Evolutionary conservation across 1,140 invertebrate species (phyloP).

Genomic region (Papilio dardanus): DNA sequence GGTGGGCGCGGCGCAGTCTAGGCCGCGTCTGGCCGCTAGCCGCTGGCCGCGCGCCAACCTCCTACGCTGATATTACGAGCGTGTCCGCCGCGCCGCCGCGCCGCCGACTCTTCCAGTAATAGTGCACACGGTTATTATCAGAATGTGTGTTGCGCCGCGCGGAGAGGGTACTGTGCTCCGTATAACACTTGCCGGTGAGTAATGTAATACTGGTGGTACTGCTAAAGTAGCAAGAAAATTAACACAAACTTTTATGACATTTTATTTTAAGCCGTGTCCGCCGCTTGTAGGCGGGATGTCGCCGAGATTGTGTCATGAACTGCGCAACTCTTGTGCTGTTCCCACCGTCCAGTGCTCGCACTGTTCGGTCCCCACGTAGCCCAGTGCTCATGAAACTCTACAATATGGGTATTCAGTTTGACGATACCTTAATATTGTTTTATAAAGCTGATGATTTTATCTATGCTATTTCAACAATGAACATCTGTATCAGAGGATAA

Average conservation of each 20-base stretch:
- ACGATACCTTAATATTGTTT: too few relatives aligned
- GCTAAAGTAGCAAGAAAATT: neutral
- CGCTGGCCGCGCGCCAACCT: neutral
- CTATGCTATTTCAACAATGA: too few relatives aligned
- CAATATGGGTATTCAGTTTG: neutral
- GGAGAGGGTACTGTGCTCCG: neutral
- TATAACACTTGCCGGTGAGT: neutral
- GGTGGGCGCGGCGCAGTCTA: conserved; percentile 11
- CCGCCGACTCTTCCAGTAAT: conserved; percentile 2
- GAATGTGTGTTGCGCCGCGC: neutral
- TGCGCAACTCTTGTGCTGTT: neutral
- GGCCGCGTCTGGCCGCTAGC: conserved; percentile 21
- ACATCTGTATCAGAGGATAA: too few relatives aligned
- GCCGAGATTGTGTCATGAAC: neutral
- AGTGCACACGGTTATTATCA: conserved; percentile 28
- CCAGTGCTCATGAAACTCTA: neutral
- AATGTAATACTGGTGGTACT: neutral
- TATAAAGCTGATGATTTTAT: too few relatives aligned
- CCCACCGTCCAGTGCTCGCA: neutral
- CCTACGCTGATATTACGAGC: neutral
- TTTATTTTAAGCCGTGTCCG: conserved; percentile 15
- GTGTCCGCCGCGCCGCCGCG: conserved; percentile 9
- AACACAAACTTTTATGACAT: conserved; percentile 31
- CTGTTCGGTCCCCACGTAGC: neutral
- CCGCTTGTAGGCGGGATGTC: neutral